Evolutionary conservation across 2,888 invertebrate genomes (phyloP).

Genomic region (Thecophora atra): DNA sequence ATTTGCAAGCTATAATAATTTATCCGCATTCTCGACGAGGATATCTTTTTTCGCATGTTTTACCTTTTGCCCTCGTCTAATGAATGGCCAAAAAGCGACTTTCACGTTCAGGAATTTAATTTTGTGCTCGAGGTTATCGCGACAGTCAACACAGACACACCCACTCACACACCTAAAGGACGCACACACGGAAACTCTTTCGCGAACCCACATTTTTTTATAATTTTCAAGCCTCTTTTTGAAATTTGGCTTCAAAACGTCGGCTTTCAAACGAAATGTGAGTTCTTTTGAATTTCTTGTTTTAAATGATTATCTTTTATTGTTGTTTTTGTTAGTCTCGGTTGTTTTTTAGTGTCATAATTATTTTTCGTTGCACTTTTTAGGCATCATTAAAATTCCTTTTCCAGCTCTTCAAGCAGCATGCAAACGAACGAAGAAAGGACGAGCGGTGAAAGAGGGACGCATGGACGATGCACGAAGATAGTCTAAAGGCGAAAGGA

Average conservation of each 20-base stretch:
- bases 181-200: background rate
- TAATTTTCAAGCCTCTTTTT: too few relatives aligned
- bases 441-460: background rate
- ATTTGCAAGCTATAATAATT: constrained; percentile 5
- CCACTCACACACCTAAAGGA: background rate
- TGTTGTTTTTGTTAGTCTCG: background rate
- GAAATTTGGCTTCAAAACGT: too few relatives aligned
- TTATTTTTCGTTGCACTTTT: constrained; percentile 35
- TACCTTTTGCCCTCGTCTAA: constrained; percentile 11
- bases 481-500: background rate
- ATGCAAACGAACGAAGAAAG: background rate
- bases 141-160: constrained; percentile 7
- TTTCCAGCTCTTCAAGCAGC: background rate
- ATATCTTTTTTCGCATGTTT: constrained; percentile 11
- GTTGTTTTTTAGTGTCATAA: constrained; percentile 31
- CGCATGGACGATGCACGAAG: background rate
- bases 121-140: constrained; percentile 30
- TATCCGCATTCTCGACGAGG: background rate
- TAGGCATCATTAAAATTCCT: constrained; percentile 33
- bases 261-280: background rate
- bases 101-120: constrained; percentile 33
- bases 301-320: background rate
- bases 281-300: background rate
- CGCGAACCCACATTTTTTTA: background rate
- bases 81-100: constrained; percentile 31